These are phyloP conservation scores for Mionectes macconnelli DNA, from an alignment of 2,113 vertebrate genomes.

Conservation along the genomic window DNA sequence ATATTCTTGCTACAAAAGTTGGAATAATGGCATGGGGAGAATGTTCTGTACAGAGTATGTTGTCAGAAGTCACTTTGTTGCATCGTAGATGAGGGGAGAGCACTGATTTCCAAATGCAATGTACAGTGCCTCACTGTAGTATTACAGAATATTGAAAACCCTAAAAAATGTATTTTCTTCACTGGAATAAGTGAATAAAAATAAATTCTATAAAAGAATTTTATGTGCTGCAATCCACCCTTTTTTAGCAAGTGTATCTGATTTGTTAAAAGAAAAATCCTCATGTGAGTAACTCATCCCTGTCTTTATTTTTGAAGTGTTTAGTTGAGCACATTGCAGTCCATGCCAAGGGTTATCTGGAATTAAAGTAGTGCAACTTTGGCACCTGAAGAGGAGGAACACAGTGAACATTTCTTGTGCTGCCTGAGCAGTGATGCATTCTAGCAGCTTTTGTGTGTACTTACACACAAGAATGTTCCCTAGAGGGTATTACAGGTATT, in stretches of 20 bases:
- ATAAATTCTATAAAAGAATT: slow-evolving; percentile 8
- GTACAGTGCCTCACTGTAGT: neutral
- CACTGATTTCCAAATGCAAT: neutral
- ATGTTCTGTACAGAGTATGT: neutral
- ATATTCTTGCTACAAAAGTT: neutral
- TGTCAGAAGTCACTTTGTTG: neutral
- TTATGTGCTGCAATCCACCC: neutral
- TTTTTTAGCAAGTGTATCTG: neutral
- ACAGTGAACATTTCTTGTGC: neutral
- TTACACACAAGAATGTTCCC: neutral
- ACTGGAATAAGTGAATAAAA: neutral
- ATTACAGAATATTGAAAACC: neutral
- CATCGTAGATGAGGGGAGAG: neutral
- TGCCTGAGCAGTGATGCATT: neutral
- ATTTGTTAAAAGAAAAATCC: neutral
- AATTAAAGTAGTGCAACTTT: neutral
- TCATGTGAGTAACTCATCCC: neutral
- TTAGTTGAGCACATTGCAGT: neutral
- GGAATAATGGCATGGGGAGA: neutral
- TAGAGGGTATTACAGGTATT: neutral
- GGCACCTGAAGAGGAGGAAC: neutral
- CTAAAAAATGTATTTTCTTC: neutral
- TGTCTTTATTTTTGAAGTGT: neutral
- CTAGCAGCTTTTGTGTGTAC: neutral
- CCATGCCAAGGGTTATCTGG: neutral